These are phyloP conservation scores for Pseudorasbora parva DNA, from an alignment of 2,113 vertebrate species.

Conservation along the genomic window DNA sequence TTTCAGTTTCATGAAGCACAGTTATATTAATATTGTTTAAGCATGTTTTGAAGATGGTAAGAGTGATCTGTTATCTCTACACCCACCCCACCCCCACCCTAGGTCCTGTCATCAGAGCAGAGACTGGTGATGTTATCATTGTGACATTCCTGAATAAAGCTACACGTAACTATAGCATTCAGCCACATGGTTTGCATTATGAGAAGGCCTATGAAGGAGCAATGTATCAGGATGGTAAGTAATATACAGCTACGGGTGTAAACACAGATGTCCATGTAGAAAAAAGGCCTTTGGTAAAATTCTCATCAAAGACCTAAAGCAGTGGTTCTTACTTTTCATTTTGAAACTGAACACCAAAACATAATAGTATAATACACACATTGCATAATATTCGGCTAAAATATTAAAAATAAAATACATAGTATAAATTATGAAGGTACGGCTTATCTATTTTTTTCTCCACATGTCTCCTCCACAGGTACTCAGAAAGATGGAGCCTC, in stretches of 20 bases:
- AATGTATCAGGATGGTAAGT: slow-evolving; percentile 85
- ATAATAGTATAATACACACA: not conserved
- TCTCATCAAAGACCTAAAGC: too few relatives aligned
- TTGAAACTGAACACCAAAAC: not conserved
- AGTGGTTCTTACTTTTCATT: too few relatives aligned
- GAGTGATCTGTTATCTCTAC: not conserved
- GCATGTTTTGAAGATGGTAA: too few relatives aligned
- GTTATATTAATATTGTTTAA: not conserved
- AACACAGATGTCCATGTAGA: too few relatives aligned
- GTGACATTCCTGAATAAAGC: slow-evolving; percentile 91
- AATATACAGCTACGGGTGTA: not conserved
- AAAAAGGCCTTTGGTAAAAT: too few relatives aligned
- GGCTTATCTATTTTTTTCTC: not conserved
- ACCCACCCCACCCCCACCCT: not conserved
- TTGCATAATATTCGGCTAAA: not conserved
- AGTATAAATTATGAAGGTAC: not conserved
- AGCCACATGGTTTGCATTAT: slow-evolving; percentile 89
- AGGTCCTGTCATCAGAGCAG: slow-evolving; percentile 92
- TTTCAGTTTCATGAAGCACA: not conserved
- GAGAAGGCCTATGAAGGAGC: slow-evolving; percentile 85
- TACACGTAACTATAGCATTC: slow-evolving; percentile 83
- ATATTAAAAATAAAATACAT: not conserved
- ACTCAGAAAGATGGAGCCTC: slow-evolving; percentile 79
- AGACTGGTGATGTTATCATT: slow-evolving; percentile 86
- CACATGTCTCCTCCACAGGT: slow-evolving; percentile 58